These are phyloP conservation scores for Prionailurus viverrinus DNA, from an alignment of 2,113 vertebrate genomes.

Conservation along the genomic window DNA sequence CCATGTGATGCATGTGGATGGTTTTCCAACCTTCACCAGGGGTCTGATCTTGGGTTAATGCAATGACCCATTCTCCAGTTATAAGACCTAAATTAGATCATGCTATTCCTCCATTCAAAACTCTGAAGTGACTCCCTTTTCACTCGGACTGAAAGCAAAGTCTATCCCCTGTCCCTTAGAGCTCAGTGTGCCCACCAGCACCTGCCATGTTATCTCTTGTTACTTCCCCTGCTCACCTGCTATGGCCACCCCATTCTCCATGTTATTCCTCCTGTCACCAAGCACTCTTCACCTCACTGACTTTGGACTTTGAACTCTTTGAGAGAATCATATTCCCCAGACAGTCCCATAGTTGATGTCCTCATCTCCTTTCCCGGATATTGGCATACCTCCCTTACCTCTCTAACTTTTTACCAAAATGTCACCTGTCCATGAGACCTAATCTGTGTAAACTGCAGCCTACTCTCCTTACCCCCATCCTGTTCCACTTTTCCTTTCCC, in stretches of 20 bases:
- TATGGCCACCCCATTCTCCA: neutral
- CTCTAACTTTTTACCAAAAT: neutral
- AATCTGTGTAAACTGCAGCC: neutral
- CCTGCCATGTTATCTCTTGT: neutral
- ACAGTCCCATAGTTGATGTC: neutral
- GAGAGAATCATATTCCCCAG: neutral
- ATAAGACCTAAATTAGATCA: neutral
- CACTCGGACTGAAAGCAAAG: neutral
- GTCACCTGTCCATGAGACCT: neutral
- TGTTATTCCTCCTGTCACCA: fast-evolving
- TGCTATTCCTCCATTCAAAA: neutral
- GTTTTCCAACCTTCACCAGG: neutral
- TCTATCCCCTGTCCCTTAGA: neutral
- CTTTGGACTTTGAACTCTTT: neutral
- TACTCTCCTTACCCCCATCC: neutral
- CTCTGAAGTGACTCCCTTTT: neutral
- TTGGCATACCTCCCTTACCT: neutral
- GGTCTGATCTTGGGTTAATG: neutral
- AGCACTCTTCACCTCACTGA: neutral
- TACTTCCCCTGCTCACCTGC: neutral
- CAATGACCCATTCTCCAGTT: neutral
- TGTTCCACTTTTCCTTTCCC: neutral
- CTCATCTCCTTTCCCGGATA: neutral
- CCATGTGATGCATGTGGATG: neutral
- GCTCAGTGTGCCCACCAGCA: neutral